Evolutionary conservation across 2,888 invertebrate genomes (phyloP).

Genomic region (Hololepta plana): DNA sequence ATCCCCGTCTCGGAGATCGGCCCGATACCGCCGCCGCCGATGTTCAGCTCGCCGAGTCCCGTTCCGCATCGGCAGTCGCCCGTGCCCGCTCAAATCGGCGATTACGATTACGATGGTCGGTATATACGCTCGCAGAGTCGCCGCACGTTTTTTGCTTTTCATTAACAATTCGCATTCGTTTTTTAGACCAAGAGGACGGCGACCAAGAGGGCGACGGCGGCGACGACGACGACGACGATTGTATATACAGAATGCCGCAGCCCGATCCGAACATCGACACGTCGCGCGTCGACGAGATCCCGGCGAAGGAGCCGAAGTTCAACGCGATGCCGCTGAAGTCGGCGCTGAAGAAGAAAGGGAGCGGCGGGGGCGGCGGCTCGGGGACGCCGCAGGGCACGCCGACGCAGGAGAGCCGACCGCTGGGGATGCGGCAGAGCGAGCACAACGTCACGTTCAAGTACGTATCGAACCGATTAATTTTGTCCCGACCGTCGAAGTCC

Average conservation of each 20-base stretch:
- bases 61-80: conserved; percentile 34
- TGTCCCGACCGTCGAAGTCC: too few relatives aligned
- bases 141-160: conserved; percentile 1
- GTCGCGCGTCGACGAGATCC: conserved; percentile 75
- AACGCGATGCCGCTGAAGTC: conserved; percentile 85
- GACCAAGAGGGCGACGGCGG: conserved; percentile 38
- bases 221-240: conserved; percentile 47
- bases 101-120: conserved; percentile 50
- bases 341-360: conserved; percentile 68
- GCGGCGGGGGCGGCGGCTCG: conserved; percentile 35
- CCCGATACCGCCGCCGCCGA: conserved; percentile 68
- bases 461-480: too few relatives aligned
- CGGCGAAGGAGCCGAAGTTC: conserved; percentile 81
- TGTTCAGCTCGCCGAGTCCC: conserved; percentile 84
- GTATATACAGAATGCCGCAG: conserved; percentile 36
- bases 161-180: conserved; percentile 3
- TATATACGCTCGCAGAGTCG: conserved; percentile 3
- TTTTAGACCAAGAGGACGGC: conserved; percentile 14
- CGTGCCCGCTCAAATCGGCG: conserved; percentile 21
- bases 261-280: conserved; percentile 59
- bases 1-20: conserved; percentile 86
- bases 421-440: conserved; percentile 32
- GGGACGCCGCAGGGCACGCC: conserved; percentile 50
- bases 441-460: conserved; percentile 11
- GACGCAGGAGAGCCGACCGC: conserved; percentile 49